phyloP scores from a whole-genome alignment of 1,140 invertebrate species.

The Augochlora pura region DNA sequence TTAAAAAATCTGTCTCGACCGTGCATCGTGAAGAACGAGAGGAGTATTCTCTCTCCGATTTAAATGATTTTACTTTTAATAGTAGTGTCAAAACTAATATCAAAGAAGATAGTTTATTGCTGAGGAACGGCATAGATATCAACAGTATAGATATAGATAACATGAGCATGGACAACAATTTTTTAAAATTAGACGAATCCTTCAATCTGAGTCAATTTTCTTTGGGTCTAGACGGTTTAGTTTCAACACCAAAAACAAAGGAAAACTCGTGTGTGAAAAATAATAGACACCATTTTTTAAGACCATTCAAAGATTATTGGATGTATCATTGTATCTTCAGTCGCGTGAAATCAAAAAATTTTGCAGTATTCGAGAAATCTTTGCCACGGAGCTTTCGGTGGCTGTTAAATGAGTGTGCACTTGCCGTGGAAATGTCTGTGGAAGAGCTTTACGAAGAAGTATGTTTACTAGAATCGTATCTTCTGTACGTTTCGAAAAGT shows the following conservation, averaged over 20 bases:
- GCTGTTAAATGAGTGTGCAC: conserved; percentile 80
- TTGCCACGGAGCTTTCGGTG: conserved; percentile 80
- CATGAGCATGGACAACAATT: background rate
- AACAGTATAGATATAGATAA: background rate
- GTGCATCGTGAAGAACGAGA: background rate
- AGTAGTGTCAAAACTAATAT: background rate
- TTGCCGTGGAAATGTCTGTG: conserved; percentile 73
- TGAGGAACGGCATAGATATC: background rate
- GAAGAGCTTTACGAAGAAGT: conserved; percentile 79
- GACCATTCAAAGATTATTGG: conserved; percentile 74
- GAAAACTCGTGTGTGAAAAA: background rate
- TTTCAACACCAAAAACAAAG: background rate
- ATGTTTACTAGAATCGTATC: conserved; percentile 69
- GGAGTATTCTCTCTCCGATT: background rate
- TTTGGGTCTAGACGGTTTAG: conserved; percentile 43
- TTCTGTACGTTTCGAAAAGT: conserved; percentile 48
- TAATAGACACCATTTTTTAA: conserved; percentile 55
- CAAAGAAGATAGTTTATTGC: background rate
- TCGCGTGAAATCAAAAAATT: conserved; percentile 66
- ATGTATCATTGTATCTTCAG: conserved; percentile 70
- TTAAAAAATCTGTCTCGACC: background rate
- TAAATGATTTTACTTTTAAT: background rate
- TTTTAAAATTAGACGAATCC: conserved; percentile 5
- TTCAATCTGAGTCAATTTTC: conserved; percentile 51
- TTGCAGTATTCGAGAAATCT: conserved; percentile 71